Base-by-base conservation (phyloP, 2,888 invertebrate genomes). In the Kryphioiulus occultus region DNA sequence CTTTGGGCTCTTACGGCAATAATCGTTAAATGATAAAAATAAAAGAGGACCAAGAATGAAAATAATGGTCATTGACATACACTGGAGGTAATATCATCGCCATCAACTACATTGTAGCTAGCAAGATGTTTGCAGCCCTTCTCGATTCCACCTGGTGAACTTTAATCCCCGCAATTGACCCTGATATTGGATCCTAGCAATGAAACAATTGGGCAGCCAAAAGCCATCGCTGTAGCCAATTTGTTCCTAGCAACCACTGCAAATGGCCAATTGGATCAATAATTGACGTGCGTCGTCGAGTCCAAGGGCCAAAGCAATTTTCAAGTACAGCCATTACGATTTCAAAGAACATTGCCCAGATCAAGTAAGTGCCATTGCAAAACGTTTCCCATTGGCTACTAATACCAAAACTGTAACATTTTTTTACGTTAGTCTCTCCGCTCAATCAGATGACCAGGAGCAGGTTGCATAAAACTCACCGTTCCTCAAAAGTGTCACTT, bases 71-170 rank as follows among this genome's bases (percentile, higher is more conserved):
- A 78, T 26, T 26, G 30, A 26, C 30, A 15, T 30, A 26, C 30
- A 30, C 26, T 78, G 78, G 26, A 30, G 78, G 15, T 30, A 78
- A 78, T 78, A 15, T 26, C 22, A 26, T 78, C 30, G 78, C 26
- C 7, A 59, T 59, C 59, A 59, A 59, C 19, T 22, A 10, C 12
- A 5, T 10, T 9, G 44, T 44, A 35, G 7, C 15, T 15, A 78
- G 9, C 22, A 68, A 68, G 59, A 68, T 68, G 22, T 44, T 44
- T 53, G n/a, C 53, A 53, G 53, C 53, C 19, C 19, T 78, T 10
- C 78, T 78, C 26, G 78, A 78, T 26, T 78, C 78, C 78, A 78
- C 78, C 78, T 78, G 78, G 78, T 26, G 78, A 78, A 78, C 78
- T 78, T 78, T 78, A 78, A 78, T 78, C 78, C 30, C 78, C 15